Percentiles rank a stretch among this genome's conserved stretches.
Evolutionary conservation across 2,888 invertebrate species (phyloP).

Genomic region (Macroteleia sp.): DNA sequence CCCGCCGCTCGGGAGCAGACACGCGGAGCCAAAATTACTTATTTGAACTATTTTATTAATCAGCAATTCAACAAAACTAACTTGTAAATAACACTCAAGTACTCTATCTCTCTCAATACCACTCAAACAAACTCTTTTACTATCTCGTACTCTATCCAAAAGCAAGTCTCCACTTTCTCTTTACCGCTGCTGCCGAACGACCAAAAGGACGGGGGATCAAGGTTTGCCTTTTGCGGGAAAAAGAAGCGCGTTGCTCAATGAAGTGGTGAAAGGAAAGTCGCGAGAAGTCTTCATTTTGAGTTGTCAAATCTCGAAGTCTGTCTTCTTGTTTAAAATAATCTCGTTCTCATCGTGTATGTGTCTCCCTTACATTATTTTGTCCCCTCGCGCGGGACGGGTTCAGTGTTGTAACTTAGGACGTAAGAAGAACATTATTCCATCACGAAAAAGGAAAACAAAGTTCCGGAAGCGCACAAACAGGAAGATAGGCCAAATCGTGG

Average conservation of each 20-base stretch:
- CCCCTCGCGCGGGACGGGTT: constrained; percentile 79
- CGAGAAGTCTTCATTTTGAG: constrained; percentile 67
- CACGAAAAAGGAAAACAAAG: constrained; percentile 33
- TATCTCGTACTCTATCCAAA: constrained; percentile 44
- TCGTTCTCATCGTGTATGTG: constrained; percentile 70
- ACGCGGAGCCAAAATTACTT: constrained; percentile 82
- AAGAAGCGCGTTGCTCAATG: constrained; percentile 29
- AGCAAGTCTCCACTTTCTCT: constrained; percentile 39
- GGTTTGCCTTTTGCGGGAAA: background rate
- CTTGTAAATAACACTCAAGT: constrained; percentile 80
- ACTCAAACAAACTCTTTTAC: constrained; percentile 20
- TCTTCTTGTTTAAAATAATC: constrained; percentile 32
- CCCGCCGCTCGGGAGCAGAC: constrained; percentile 84
- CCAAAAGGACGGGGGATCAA: constrained; percentile 5
- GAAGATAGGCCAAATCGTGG: constrained; percentile 26
- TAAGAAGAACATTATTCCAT: constrained; percentile 72
- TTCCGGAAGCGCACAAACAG: constrained; percentile 75
- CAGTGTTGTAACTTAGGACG: constrained; percentile 82
- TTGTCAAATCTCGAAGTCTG: constrained; percentile 64
- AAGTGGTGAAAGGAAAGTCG: constrained; percentile 46
- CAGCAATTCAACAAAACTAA: constrained; percentile 56
- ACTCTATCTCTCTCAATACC: constrained; percentile 33
- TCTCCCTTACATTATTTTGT: constrained; percentile 83
- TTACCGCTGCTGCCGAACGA: constrained; percentile 12
- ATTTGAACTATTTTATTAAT: constrained; percentile 81